These are phyloP conservation scores for Melanotaenia nigrans DNA, from an alignment of 2,797 vertebrate genomes.

Conservation along the genomic window DNA sequence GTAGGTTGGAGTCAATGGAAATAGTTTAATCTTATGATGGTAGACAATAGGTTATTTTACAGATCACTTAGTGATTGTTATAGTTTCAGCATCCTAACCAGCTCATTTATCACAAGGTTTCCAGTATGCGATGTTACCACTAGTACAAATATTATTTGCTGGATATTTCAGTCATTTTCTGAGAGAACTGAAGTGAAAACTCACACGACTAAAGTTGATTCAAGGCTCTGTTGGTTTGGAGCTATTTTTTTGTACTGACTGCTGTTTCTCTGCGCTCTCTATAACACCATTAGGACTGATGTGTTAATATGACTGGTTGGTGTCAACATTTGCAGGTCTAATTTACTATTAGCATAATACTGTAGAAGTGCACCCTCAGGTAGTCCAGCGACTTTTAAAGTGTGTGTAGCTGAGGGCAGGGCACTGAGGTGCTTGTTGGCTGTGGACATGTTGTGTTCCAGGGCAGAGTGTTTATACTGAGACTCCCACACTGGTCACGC, in stretches of 20 bases:
- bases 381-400: not conserved
- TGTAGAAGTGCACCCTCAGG: slow-evolving; percentile 1
- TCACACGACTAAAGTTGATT: not conserved
- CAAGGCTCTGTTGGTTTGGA: not conserved
- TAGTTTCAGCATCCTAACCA: not conserved
- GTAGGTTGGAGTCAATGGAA: slow-evolving; percentile 21
- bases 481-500: slow-evolving; percentile 61
- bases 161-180: slow-evolving; percentile 1
- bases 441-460: slow-evolving; percentile 39
- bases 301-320: slow-evolving; percentile 17
- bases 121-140: not conserved
- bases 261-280: not conserved
- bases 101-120: not conserved
- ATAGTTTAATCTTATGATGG: not conserved
- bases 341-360: slow-evolving; percentile 29
- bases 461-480: slow-evolving; percentile 27
- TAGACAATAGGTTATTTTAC: slow-evolving; percentile 10
- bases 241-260: slow-evolving; percentile 8
- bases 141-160: slow-evolving; percentile 1
- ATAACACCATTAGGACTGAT: not conserved
- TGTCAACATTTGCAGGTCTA: slow-evolving; percentile 21
- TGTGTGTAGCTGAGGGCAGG: slow-evolving; percentile 24
- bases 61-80: slow-evolving; percentile 2
- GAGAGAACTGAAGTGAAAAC: not conserved
- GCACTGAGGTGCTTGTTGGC: slow-evolving; percentile 22